A percentile compares a stretch with the other conserved stretches of the same genome.
Evolutionary conservation across 2,113 vertebrate species (phyloP).

Genomic region (Salvelinus namaycush): DNA sequence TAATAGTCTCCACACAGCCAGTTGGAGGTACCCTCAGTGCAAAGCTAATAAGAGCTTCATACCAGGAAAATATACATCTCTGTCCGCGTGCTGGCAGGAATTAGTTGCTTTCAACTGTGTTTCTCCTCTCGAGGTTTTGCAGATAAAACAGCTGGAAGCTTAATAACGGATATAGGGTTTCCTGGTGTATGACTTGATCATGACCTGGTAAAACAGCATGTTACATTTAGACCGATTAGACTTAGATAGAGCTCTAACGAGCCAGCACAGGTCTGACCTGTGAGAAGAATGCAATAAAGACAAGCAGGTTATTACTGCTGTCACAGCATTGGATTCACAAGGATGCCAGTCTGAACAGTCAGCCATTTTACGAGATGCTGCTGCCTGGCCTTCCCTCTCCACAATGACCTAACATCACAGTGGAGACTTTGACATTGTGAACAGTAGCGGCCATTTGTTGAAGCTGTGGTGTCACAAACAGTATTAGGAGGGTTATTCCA

Average conservation of each 20-base stretch:
- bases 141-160: conserved; percentile 25
- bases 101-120: conserved; percentile 34
- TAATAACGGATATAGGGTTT: conserved; percentile 29
- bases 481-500: too few species aligned
- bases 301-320: too few species aligned
- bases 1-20: conserved; percentile 45
- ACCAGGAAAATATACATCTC: conserved; percentile 56
- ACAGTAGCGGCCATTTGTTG: too few species aligned
- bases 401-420: too few species aligned
- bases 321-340: too few species aligned
- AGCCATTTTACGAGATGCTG: too few species aligned
- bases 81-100: conserved; percentile 48
- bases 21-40: conserved; percentile 26
- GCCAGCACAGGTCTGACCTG: background rate
- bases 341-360: too few species aligned
- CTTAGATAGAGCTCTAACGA: background rate
- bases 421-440: too few species aligned
- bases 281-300: background rate
- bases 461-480: too few species aligned
- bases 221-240: background rate
- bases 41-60: conserved; percentile 51
- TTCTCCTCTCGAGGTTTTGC: conserved; percentile 17
- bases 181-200: conserved; percentile 7
- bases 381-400: too few species aligned
- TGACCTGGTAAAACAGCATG: background rate